Conservation (phyloP, 2,888 invertebrate genomes). For the Drosophila prostipennis region DNA sequence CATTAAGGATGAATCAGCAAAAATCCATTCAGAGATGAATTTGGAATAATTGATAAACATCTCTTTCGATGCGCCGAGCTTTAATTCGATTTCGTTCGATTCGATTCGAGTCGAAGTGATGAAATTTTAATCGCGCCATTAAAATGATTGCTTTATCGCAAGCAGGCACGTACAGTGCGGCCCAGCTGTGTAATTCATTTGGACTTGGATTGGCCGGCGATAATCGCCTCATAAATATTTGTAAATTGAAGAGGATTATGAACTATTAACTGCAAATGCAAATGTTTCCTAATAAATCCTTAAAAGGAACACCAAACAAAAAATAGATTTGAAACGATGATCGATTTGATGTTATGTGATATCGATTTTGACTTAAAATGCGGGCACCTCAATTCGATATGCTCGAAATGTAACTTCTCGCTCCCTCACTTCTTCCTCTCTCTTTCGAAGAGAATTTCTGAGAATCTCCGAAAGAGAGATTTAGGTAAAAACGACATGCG, state of each 20-base stretch:
- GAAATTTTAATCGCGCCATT: conserved; percentile 42
- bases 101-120: conserved; percentile 22
- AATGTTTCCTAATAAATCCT: too few species aligned
- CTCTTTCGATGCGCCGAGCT: conserved; percentile 2
- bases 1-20: conserved; percentile 3
- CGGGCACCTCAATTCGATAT: too few species aligned
- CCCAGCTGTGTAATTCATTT: conserved; percentile 21
- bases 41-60: conserved; percentile 39
- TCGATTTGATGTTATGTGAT: too few species aligned
- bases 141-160: conserved; percentile 40
- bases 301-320: too few species aligned
- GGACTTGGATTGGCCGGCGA: conserved; percentile 16
- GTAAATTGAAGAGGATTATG: conserved; percentile 1
- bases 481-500: too few species aligned
- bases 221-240: conserved; percentile 20
- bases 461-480: too few species aligned
- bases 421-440: too few species aligned
- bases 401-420: too few species aligned
- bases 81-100: conserved; percentile 32
- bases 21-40: conserved; percentile 13
- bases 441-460: too few species aligned
- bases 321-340: too few species aligned
- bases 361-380: too few species aligned
- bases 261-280: too few species aligned
- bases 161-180: conserved; percentile 21